Base-by-base conservation (phyloP, 2,888 invertebrate species). In the Chalcis sispes region DNA sequence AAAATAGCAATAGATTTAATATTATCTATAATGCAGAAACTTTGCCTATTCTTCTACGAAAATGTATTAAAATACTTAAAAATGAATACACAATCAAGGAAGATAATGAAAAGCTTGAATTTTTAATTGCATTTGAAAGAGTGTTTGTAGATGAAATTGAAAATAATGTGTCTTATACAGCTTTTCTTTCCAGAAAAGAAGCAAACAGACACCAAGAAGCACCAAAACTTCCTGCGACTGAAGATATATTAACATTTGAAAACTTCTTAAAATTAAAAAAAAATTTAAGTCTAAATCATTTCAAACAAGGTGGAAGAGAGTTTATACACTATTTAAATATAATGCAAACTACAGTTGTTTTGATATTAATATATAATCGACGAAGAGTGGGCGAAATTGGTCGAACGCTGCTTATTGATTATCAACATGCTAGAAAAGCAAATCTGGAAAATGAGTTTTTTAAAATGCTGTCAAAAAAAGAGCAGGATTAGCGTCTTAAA, bases 81-180 rank as follows among this genome's bases (percentile, higher is more conserved):
- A 25, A 0, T 0, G 46, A 70, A 15, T 59, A 20, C 13, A 50
- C 23, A 1, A 20, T 59, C 3, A 27, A 5, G 1, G 69, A 46
- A 50, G 23, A 58, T 8, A 18, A 29, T 13, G 7, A 20, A 0
- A 23, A n/a, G 1, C 4, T 25, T 2, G 10, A 67, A 46, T 20
- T 1, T 8, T 18, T 67, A 7, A 10, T 1, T 2, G 27, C 20
- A 13, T 67, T 67, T 67, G 56, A 42, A 29, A 8, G 15, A 0
- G 58, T 67, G 7, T 67, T 58, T 13, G 67, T 58, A 29, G 54
- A 58, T 58, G 54, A 67, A 2, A 20, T 67, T 27, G 58, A 67
- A 13, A 5, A 4, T 10, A 8, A 42, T 2, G 18, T 67, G 2
- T 18, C 56, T 1, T 42, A 42, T 15, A 36, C 5, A n/a, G 67